Evolutionary conservation across 1,140 invertebrate genomes (phyloP), one percentile per base, ranked within the genome.

Genomic region (Trichonephila inaurata): DNA sequence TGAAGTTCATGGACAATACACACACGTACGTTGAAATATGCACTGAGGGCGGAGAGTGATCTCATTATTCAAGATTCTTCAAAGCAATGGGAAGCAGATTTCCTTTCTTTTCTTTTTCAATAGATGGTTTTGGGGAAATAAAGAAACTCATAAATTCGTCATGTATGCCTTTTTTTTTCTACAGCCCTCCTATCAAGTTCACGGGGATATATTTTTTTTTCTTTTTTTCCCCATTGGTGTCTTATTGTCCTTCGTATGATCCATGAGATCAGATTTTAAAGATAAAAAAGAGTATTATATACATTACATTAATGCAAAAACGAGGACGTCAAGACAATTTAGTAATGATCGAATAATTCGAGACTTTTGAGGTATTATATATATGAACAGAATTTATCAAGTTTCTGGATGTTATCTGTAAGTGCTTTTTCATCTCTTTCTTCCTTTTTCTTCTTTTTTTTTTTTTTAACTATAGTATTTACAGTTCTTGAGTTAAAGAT

Each of bases 1-100:
- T 77, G 72, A 77, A 33, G 72, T 77, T 28, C 72, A 28, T 33
- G 72, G 72, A 77, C 72, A n/a, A n/a, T n/a, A n/a, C 72, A 77
- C 72, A 77, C 72, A 77, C 72, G 72, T 77, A 77, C 72, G 18
- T 69, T 7, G 66, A 69, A 14, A 3, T 69, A 69, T n/a, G n/a
- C 14, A 69, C 24, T 19, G 24, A 33, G 72, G 2, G 24, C 3
- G 72, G 28, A 33, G 33, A 77, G 72, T 77, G 33, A 77, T 77
- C 72, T 77, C 72, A 77, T 77, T 77, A 77, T 40, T 77, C 28
- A 28, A n/a, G 18, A 77, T 16, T 77, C 72, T 77, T 77, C 28
- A 77, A 28, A 77, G 72, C 72, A 77, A 18, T 77, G 72, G n/a
- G 33, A 77, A 40, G 72, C 72, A 77, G 28, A 77, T 77, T 77